Conservation (phyloP, 2,113 vertebrate species). For the Anhinga anhinga region DNA sequence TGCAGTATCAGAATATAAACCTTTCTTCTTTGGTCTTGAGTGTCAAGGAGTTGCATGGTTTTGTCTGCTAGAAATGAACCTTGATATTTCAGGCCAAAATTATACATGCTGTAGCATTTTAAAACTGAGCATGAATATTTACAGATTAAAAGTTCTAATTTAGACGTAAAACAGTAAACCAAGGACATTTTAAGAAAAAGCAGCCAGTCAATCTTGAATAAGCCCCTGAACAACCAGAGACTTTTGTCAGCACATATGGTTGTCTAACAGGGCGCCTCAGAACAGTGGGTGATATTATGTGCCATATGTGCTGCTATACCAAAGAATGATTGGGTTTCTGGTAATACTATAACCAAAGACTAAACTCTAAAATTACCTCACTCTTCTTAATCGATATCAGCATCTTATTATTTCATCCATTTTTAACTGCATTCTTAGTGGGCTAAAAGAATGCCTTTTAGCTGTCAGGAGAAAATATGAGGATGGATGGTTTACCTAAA, state of each 20-base stretch:
- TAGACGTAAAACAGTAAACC: constrained; percentile 48
- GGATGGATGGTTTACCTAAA: background rate
- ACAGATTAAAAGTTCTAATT: constrained; percentile 46
- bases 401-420: constrained; percentile 45
- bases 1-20: background rate
- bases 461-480: background rate
- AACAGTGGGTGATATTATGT: constrained; percentile 68
- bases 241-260: constrained; percentile 72
- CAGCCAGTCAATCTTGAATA: constrained; percentile 28
- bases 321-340: constrained; percentile 55
- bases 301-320: constrained; percentile 72
- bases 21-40: background rate
- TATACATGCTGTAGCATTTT: constrained; percentile 14
- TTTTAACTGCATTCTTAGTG: constrained; percentile 35
- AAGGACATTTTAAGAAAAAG: constrained; percentile 36
- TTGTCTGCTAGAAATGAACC: constrained; percentile 2
- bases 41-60: background rate
- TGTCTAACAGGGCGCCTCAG: constrained; percentile 65
- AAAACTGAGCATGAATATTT: constrained; percentile 51
- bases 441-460: background rate
- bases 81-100: constrained; percentile 29
- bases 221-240: constrained; percentile 34
- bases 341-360: constrained; percentile 45
- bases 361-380: constrained; percentile 56
- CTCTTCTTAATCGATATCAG: constrained; percentile 53